These are phyloP conservation scores for Prietella phreatophila DNA, from an alignment of 2,113 vertebrate genomes.

Conservation along the genomic window DNA sequence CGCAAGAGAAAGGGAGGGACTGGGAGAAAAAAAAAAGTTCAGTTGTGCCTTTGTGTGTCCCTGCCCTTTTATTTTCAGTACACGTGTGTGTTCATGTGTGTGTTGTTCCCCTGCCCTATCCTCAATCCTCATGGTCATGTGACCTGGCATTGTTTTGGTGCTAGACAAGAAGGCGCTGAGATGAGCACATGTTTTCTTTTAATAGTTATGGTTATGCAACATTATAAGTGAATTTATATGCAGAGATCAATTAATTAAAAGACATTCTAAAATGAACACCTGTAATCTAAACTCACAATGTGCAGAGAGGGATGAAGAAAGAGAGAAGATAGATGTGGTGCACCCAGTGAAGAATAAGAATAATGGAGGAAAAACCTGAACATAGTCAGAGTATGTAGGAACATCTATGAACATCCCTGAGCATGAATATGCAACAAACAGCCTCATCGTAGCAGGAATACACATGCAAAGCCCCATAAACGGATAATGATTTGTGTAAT, in stretches of 20 bases:
- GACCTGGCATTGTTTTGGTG: slow-evolving; percentile 31
- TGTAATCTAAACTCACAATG: slow-evolving; percentile 65
- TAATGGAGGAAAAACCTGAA: background rate
- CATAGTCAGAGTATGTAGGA: background rate
- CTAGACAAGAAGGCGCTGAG: slow-evolving; percentile 40
- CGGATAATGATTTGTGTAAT: background rate
- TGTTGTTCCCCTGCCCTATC: background rate
- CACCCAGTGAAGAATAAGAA: background rate
- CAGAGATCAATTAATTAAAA: slow-evolving; percentile 64
- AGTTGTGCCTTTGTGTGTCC: slow-evolving; percentile 36
- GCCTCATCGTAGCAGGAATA: background rate
- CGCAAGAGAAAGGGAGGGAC: background rate
- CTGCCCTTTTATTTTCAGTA: slow-evolving; percentile 6
- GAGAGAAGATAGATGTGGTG: slow-evolving; percentile 1
- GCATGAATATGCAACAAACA: background rate
- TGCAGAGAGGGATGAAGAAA: slow-evolving; percentile 9
- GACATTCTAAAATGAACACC: slow-evolving; percentile 67
- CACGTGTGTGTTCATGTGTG: slow-evolving; percentile 9
- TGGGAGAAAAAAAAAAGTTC: slow-evolving; percentile 29
- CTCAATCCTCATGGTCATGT: slow-evolving; percentile 12
- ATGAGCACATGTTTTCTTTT: slow-evolving; percentile 71
- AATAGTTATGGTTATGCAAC: slow-evolving; percentile 70
- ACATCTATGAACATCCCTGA: background rate
- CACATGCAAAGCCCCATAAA: background rate
- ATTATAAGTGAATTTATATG: slow-evolving; percentile 62